Evolutionary conservation across 1,140 invertebrate genomes (phyloP).

Genomic region (Drosophila littoralis): DNA sequence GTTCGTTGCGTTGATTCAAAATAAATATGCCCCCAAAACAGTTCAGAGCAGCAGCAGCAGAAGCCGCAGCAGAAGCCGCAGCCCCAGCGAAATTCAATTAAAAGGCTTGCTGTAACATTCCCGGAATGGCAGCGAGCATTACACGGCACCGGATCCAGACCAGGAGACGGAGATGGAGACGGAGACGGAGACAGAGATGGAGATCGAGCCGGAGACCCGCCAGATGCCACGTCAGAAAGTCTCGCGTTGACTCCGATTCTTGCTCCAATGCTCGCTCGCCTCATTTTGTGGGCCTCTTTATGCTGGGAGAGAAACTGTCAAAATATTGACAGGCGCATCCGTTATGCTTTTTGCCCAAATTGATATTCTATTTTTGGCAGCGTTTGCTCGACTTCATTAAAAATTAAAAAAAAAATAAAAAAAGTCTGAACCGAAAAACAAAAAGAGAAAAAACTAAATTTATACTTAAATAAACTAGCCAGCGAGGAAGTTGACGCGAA

Average conservation of each 20-base stretch:
- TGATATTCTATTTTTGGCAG: constrained; percentile 76
- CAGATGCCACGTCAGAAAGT: constrained; percentile 59
- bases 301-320: constrained; percentile 65
- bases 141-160: not conserved
- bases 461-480: constrained; percentile 48
- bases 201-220: constrained; percentile 2
- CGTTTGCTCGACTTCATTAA: constrained; percentile 68
- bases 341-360: constrained; percentile 82
- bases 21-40: constrained; percentile 32
- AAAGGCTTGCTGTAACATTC: constrained; percentile 71
- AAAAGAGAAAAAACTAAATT: constrained; percentile 47
- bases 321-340: constrained; percentile 82
- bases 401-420: constrained; percentile 35
- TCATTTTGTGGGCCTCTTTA: constrained; percentile 25
- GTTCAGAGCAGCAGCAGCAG: not conserved
- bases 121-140: constrained; percentile 41
- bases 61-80: constrained; percentile 9
- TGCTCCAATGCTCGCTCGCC: not conserved
- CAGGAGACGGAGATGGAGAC: not conserved
- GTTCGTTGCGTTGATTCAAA: constrained; percentile 33
- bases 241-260: constrained; percentile 23
- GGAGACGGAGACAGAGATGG: too few species aligned
- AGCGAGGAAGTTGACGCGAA: constrained; percentile 28
- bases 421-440: constrained; percentile 9
- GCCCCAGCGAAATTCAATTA: constrained; percentile 69